Conservation (phyloP, 2,113 vertebrate genomes). For the Falco punctatus region DNA sequence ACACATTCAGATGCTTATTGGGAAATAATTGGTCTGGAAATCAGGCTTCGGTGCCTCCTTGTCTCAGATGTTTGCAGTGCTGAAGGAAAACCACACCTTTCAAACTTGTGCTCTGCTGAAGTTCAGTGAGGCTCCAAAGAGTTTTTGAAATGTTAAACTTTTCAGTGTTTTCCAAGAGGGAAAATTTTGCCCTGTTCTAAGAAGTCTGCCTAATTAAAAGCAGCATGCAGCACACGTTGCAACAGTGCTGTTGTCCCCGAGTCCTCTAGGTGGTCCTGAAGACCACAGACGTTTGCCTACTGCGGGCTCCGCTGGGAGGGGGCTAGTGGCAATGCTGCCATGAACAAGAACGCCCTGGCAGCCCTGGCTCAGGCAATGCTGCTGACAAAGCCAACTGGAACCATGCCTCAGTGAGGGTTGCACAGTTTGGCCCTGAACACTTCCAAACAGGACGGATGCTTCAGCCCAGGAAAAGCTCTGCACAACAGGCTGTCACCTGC, state of each 20-base stretch:
- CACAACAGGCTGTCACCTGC: neutral
- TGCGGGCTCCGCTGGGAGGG: rapidly evolving
- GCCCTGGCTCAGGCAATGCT: neutral
- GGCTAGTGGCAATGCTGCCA: neutral
- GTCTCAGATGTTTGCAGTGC: neutral
- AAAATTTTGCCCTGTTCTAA: neutral
- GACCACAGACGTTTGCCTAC: neutral
- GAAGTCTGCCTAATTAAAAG: constrained; percentile 13
- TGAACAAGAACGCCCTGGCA: neutral
- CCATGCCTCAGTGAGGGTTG: neutral
- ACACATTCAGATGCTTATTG: neutral
- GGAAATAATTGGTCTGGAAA: constrained; percentile 31
- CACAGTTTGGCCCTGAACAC: neutral
- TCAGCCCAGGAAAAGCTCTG: neutral
- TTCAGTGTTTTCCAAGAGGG: neutral
- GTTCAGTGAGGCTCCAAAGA: neutral
- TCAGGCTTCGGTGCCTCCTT: neutral
- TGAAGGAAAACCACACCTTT: constrained; percentile 28
- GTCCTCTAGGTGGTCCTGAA: constrained; percentile 6
- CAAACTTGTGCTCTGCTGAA: neutral
- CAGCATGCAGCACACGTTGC: neutral
- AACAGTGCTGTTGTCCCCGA: neutral
- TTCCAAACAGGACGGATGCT: neutral
- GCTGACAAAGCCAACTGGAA: neutral
- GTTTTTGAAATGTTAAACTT: constrained; percentile 14